These are phyloP conservation scores for Holacanthus passer DNA, from an alignment of 2,113 vertebrate species.

Conservation along the genomic window DNA sequence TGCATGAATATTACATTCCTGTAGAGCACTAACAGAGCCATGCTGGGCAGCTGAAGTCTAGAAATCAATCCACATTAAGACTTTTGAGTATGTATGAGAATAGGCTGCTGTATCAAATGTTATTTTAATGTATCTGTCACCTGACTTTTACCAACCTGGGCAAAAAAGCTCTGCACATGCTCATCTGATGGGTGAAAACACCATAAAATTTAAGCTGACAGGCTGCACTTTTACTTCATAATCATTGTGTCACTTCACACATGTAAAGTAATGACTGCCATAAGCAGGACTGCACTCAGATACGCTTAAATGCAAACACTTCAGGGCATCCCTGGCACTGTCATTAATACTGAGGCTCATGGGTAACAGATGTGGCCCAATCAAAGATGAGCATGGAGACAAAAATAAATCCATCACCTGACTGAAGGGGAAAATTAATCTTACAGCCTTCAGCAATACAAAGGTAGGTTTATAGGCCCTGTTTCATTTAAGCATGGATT, in stretches of 20 bases:
- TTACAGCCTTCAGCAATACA: conserved; percentile 36
- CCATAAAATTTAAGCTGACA: conserved; percentile 40
- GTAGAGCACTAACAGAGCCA: neutral
- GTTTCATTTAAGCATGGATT: conserved; percentile 3
- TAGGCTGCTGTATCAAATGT: neutral
- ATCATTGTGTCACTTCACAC: conserved; percentile 55
- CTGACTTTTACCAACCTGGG: conserved; percentile 20
- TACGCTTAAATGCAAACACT: conserved; percentile 61
- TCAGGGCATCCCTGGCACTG: conserved; percentile 61
- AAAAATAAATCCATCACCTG: conserved; percentile 62
- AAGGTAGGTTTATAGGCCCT: conserved; percentile 34
- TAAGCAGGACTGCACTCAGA: conserved; percentile 42
- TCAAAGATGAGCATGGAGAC: conserved; percentile 65
- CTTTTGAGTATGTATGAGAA: neutral
- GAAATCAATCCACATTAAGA: conserved; percentile 10
- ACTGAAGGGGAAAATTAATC: conserved; percentile 61
- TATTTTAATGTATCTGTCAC: conserved; percentile 4
- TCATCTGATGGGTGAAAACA: neutral
- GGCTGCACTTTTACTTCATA: conserved; percentile 42
- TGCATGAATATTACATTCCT: conserved; percentile 11
- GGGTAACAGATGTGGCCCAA: conserved; percentile 74
- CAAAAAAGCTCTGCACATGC: neutral
- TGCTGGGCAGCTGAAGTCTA: neutral
- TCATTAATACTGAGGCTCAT: conserved; percentile 63
- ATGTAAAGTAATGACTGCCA: conserved; percentile 53